These are phyloP conservation scores for Chanos chanos DNA, from an alignment of 2,797 vertebrate genomes.

Conservation along the genomic window DNA sequence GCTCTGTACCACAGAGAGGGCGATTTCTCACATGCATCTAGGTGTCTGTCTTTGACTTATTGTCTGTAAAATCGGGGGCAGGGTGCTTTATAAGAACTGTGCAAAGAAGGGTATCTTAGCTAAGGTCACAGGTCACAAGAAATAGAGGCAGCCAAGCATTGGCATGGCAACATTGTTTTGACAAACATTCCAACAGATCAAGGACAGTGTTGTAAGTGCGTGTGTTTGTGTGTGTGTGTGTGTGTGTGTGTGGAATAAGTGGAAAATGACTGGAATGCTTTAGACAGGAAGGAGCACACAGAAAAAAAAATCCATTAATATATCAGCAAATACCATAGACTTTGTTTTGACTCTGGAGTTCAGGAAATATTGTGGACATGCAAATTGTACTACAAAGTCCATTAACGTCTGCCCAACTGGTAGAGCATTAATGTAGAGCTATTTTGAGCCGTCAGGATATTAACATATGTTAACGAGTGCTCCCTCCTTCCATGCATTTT, in stretches of 20 bases:
- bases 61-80: background rate
- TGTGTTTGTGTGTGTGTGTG: background rate
- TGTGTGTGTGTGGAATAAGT: background rate
- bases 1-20: too few species aligned
- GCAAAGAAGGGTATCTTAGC: constrained; percentile 1
- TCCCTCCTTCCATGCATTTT: too few species aligned
- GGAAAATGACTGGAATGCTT: constrained; percentile 30
- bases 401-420: constrained; percentile 11
- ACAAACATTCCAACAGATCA: too few species aligned
- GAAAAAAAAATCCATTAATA: background rate
- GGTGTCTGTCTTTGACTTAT: background rate
- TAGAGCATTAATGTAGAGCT: background rate
- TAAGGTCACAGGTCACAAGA: background rate
- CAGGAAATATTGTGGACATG: background rate
- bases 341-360: background rate
- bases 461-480: too few species aligned
- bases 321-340: constrained; percentile 15
- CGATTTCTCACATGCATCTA: too few species aligned
- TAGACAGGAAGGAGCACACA: constrained; percentile 11
- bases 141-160: constrained; percentile 21
- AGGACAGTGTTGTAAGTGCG: too few species aligned
- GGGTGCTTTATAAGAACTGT: background rate
- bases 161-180: constrained; percentile 1
- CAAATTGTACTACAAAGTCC: background rate
- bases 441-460: background rate